Conservation (phyloP, 2,888 invertebrate genomes). For the Limnephilus marmoratus region DNA sequence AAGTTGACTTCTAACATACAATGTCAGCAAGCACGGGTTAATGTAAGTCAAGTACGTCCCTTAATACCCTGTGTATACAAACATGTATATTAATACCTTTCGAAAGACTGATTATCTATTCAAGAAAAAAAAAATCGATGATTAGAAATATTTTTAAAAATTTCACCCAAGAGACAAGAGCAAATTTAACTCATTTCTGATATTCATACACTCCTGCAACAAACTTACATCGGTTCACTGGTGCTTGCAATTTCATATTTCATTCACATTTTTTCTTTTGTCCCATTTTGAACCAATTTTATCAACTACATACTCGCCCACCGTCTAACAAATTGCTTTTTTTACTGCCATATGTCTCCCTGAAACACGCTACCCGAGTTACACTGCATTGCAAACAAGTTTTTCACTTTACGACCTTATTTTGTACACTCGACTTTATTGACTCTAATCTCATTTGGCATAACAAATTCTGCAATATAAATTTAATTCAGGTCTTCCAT, state of each 20-base stretch:
- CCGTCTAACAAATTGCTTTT: background rate
- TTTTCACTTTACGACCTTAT: background rate
- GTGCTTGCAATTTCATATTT: background rate
- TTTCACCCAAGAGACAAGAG: too few species aligned
- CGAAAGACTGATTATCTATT: too few species aligned
- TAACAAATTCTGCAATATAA: background rate
- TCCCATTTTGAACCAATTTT: background rate
- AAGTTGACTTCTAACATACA: too few species aligned
- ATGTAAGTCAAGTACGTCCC: too few species aligned
- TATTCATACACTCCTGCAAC: background rate
- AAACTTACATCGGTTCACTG: background rate
- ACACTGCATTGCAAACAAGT: background rate
- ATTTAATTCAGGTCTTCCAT: background rate
- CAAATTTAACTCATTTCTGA: too few species aligned
- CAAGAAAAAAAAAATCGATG: too few species aligned
- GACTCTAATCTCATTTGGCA: background rate
- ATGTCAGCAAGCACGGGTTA: too few species aligned
- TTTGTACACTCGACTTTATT: background rate
- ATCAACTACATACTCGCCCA: background rate
- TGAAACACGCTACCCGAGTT: background rate
- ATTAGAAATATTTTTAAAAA: too few species aligned
- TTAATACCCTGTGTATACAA: too few species aligned
- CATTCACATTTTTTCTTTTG: background rate
- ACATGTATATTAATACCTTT: too few species aligned
- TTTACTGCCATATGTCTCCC: background rate